Evolutionary conservation across 2,888 invertebrate species (phyloP).

Genomic region (Tachina grossa): DNA sequence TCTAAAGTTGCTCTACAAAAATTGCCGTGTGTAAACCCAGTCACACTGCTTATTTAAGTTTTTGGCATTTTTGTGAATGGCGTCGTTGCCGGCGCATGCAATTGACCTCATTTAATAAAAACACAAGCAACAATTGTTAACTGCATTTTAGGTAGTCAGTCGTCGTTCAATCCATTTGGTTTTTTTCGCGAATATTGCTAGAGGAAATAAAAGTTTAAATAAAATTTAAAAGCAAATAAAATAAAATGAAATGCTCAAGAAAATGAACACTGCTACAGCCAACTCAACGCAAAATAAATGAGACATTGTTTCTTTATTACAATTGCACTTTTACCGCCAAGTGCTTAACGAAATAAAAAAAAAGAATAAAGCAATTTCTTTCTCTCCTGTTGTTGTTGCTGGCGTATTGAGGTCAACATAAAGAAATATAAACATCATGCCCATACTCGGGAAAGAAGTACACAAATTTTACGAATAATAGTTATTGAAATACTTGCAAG

Average conservation of each 20-base stretch:
- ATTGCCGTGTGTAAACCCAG: no score
- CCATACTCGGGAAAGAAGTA: conserved; percentile 11
- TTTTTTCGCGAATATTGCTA: conserved; percentile 27
- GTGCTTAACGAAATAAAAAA: conserved; percentile 33
- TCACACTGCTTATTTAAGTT: conserved; percentile 20
- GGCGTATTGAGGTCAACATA: conserved; percentile 56
- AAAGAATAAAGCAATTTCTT: conserved; percentile 64
- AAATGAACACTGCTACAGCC: conserved; percentile 13
- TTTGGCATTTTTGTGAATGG: conserved; percentile 26
- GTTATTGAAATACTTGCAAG: conserved; percentile 32
- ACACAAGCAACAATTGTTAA: conserved; percentile 43
- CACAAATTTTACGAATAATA: conserved; percentile 35
- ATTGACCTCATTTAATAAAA: conserved; percentile 69
- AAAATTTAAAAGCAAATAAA: conserved; percentile 41
- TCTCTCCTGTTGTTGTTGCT: conserved; percentile 12
- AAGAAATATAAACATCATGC: conserved; percentile 51
- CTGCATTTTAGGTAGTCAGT: conserved; percentile 29
- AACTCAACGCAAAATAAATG: conserved; percentile 54
- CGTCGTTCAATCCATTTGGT: conserved; percentile 23
- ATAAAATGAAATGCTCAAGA: conserved; percentile 10
- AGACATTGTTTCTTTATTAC: conserved; percentile 49
- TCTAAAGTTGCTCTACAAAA: no score
- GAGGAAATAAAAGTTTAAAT: conserved; percentile 47
- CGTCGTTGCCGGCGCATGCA: conserved; percentile 65
- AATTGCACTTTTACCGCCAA: conserved; percentile 60